Evolutionary conservation across 2,113 vertebrate genomes (phyloP).

Genomic region (Brachyhypopomus occidentalis): DNA sequence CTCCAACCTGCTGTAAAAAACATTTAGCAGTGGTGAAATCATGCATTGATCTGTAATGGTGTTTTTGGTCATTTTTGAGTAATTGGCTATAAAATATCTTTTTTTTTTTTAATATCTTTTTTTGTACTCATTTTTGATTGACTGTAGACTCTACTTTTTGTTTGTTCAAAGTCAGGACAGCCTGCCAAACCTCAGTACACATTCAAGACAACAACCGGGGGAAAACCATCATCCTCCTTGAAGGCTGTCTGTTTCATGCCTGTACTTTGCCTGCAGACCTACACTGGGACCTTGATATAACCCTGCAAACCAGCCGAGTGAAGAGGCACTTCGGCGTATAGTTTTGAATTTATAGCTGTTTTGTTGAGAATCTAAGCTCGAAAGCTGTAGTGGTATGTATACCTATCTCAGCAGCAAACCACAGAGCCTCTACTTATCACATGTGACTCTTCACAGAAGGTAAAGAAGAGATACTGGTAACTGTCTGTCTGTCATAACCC

Average conservation of each 20-base stretch:
- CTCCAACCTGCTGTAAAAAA: background rate
- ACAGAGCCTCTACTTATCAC: background rate
- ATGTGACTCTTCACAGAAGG: background rate
- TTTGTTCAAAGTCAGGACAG: background rate
- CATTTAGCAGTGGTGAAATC: background rate
- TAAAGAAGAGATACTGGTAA: background rate
- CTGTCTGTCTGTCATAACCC: background rate
- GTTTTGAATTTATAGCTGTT: background rate
- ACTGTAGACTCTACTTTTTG: background rate
- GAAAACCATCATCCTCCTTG: background rate
- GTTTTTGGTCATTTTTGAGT: background rate
- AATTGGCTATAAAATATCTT: background rate
- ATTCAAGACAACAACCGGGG: background rate
- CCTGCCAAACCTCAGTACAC: background rate
- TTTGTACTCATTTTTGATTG: background rate
- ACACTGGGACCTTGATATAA: background rate
- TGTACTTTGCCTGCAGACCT: background rate
- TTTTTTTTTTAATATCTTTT: too few species aligned
- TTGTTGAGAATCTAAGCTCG: background rate
- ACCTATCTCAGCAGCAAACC: background rate
- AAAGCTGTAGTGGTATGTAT: background rate
- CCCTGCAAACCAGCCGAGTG: background rate
- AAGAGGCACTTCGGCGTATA: background rate
- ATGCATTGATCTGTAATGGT: background rate
- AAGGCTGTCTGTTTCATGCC: background rate